phyloP scores from a whole-genome alignment of 2,888 invertebrate genomes.

The Caenorhabditis doughertyi region DNA sequence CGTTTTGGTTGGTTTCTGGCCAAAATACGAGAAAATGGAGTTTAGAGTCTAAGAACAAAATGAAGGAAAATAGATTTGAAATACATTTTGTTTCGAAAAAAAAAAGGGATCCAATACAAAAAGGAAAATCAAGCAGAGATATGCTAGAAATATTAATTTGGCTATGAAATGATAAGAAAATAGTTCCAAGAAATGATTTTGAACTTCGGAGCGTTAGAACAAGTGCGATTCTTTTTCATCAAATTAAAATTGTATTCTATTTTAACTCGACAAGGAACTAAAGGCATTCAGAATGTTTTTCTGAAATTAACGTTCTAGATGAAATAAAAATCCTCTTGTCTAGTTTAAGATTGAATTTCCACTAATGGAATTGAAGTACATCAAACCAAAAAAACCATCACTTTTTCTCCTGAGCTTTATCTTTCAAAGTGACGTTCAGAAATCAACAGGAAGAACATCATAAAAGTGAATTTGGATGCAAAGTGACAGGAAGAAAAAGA shows the following conservation, averaged over 20 bases:
- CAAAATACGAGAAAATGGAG: too few species aligned
- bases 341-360: conserved; percentile 25
- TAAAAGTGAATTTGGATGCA: conserved; percentile 57
- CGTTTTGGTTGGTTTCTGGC: too few species aligned
- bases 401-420: conserved; percentile 2
- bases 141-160: too few species aligned
- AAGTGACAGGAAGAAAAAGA: conserved; percentile 36
- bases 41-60: too few species aligned
- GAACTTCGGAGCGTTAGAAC: too few species aligned
- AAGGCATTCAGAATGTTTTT: background rate
- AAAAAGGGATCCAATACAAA: too few species aligned
- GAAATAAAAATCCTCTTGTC: background rate
- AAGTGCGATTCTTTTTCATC: too few species aligned
- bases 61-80: too few species aligned
- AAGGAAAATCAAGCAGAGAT: too few species aligned
- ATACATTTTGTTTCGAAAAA: too few species aligned
- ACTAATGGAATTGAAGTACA: conserved; percentile 27
- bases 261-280: background rate
- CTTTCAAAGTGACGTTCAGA: conserved; percentile 30
- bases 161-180: too few species aligned
- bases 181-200: too few species aligned
- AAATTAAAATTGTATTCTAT: background rate
- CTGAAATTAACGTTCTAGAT: background rate
- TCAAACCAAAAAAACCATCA: background rate
- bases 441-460: conserved; percentile 61